Percentiles rank a stretch among this genome's conserved stretches.
phyloP scores from a whole-genome alignment of 2,888 invertebrate species.

The Nomada hirtipes region DNA sequence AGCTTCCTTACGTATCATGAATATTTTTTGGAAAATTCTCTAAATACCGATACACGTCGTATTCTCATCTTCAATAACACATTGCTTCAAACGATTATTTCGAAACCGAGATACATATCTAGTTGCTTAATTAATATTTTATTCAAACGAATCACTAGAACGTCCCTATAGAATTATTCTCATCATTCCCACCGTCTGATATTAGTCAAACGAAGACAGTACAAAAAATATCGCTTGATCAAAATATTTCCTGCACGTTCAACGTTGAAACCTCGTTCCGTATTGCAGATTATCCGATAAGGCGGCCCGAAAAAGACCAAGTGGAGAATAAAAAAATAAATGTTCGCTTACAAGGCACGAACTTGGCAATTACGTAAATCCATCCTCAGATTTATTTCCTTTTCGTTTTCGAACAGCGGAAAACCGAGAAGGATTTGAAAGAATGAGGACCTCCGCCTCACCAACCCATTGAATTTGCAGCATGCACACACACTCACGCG shows the following conservation, averaged over 20 bases:
- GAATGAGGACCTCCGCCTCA: slow-evolving; percentile 42
- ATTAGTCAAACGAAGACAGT: neutral
- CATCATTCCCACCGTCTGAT: neutral
- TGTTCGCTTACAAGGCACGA: slow-evolving; percentile 8
- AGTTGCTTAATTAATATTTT: no score
- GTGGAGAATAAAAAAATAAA: neutral
- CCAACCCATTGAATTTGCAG: slow-evolving; percentile 52
- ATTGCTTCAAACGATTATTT: no score
- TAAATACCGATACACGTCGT: no score
- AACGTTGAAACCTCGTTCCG: neutral
- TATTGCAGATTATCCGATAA: slow-evolving; percentile 14
- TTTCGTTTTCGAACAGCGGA: slow-evolving; percentile 34
- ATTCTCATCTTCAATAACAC: no score
- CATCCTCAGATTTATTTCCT: slow-evolving; percentile 41
- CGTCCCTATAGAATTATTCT: no score
- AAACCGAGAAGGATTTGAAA: slow-evolving; percentile 44
- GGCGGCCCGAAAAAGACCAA: neutral
- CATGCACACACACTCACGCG: neutral
- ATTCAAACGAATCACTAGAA: no score
- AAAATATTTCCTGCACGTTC: neutral
- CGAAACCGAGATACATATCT: no score
- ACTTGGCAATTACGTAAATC: slow-evolving; percentile 49
- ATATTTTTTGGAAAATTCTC: no score
- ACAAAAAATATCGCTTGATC: neutral
- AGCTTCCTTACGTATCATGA: no score